Evolutionary conservation across 1,140 invertebrate species (phyloP).

Genomic region (Apis dorsata): DNA sequence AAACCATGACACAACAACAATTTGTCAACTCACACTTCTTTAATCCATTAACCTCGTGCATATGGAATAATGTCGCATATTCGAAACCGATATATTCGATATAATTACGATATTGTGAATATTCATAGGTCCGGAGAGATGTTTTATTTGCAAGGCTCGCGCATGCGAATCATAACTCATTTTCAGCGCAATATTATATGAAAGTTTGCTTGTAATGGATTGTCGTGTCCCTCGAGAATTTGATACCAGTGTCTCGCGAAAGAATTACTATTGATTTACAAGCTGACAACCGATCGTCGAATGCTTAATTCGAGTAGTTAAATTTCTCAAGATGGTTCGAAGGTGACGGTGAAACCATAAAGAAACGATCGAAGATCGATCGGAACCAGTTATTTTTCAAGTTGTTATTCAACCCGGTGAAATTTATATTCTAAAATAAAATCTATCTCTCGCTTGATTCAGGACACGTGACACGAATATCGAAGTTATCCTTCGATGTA

Average conservation of each 20-base stretch:
- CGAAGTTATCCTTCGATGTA: not conserved
- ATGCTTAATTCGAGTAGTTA: not conserved
- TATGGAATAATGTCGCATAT: not conserved
- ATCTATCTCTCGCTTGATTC: not conserved
- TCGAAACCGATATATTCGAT: not conserved
- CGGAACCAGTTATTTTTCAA: not conserved
- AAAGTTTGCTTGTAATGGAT: not conserved
- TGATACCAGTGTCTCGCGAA: not conserved
- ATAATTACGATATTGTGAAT: not conserved
- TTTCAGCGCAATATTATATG: not conserved
- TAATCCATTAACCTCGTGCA: not conserved
- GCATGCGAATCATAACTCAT: not conserved
- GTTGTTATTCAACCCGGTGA: not conserved
- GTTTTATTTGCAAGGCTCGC: not conserved
- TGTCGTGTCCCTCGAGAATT: not conserved
- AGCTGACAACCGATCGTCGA: not conserved
- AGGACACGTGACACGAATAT: not conserved
- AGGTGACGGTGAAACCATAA: slow-evolving; percentile 6
- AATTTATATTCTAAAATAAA: not conserved
- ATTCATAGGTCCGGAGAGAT: not conserved
- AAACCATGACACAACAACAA: not conserved
- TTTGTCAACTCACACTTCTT: not conserved
- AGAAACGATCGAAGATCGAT: not conserved
- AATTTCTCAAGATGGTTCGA: not conserved
- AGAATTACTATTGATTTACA: not conserved